Conservation (phyloP, 2,888 invertebrate species). For the Selenia dentaria region DNA sequence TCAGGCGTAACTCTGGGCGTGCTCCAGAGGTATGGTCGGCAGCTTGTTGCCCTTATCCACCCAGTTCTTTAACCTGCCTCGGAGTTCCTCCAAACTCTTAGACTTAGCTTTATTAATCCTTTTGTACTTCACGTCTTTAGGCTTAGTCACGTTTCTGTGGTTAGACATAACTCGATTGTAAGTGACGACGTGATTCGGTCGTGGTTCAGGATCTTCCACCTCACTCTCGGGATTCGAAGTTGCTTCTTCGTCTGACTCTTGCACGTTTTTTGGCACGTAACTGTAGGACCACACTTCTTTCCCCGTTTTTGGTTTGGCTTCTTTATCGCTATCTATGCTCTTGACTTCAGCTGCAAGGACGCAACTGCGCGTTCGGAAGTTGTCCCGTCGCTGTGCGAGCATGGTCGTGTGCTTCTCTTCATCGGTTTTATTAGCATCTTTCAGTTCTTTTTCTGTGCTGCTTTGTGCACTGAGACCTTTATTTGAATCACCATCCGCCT, state of each 20-base stretch:
- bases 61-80: slow-evolving; percentile 93
- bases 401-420: slow-evolving; percentile 82
- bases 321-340: slow-evolving; percentile 73
- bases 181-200: slow-evolving; percentile 87
- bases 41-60: slow-evolving; percentile 91
- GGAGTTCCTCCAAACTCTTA: slow-evolving; percentile 93
- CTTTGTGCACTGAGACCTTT: slow-evolving; percentile 78
- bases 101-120: slow-evolving; percentile 96
- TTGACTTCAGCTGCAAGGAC: slow-evolving; percentile 75
- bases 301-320: slow-evolving; percentile 56
- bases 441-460: slow-evolving; percentile 77
- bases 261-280: slow-evolving; percentile 78
- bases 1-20: slow-evolving; percentile 87
- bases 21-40: slow-evolving; percentile 87
- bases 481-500: slow-evolving; percentile 87
- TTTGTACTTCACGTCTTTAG: slow-evolving; percentile 96
- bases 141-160: slow-evolving; percentile 95
- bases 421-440: slow-evolving; percentile 75
- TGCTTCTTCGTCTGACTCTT: slow-evolving; percentile 72
- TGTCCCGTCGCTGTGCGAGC: slow-evolving; percentile 76
- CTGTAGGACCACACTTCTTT: slow-evolving; percentile 77
- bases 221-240: slow-evolving; percentile 74
- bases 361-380: slow-evolving; percentile 76
- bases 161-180: slow-evolving; percentile 96
- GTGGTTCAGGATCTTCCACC: slow-evolving; percentile 62